A percentile compares a stretch with the other conserved stretches of the same genome.
Conservation (phyloP, 2,888 invertebrate species). For the Heteromyza rotundicornis region DNA sequence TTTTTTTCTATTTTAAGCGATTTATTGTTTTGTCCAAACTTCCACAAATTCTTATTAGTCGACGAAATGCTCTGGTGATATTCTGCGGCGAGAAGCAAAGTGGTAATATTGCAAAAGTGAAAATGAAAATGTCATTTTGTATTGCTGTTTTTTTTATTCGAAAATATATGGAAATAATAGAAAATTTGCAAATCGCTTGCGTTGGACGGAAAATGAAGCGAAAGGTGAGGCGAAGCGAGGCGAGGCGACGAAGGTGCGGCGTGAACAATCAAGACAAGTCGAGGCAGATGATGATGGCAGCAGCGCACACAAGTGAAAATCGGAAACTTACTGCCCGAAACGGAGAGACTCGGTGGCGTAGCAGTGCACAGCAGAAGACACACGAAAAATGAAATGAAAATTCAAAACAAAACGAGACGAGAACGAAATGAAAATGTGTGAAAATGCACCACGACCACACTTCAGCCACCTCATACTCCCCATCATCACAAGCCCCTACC, state of each 20-base stretch:
- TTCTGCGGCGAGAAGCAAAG: not conserved
- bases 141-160: not conserved
- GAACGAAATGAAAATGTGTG: constrained; percentile 1
- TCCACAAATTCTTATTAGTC: too few relatives aligned
- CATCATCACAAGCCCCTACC: too few relatives aligned
- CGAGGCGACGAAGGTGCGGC: not conserved
- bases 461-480: not conserved
- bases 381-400: not conserved
- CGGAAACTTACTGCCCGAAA: not conserved
- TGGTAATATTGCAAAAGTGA: not conserved
- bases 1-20: too few relatives aligned
- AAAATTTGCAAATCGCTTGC: not conserved
- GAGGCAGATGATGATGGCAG: not conserved
- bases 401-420: constrained; percentile 1
- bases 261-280: not conserved
- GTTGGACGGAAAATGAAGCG: too few relatives aligned
- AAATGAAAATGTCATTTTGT: constrained; percentile 11
- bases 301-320: not conserved
- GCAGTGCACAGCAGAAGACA: not conserved
- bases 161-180: not conserved
- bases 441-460: not conserved
- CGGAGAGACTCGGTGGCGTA: not conserved
- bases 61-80: too few relatives aligned
- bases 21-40: too few relatives aligned
- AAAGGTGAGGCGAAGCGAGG: not conserved